phyloP scores from a whole-genome alignment of 2,113 vertebrate species.

The Anthoscopus minutus region DNA sequence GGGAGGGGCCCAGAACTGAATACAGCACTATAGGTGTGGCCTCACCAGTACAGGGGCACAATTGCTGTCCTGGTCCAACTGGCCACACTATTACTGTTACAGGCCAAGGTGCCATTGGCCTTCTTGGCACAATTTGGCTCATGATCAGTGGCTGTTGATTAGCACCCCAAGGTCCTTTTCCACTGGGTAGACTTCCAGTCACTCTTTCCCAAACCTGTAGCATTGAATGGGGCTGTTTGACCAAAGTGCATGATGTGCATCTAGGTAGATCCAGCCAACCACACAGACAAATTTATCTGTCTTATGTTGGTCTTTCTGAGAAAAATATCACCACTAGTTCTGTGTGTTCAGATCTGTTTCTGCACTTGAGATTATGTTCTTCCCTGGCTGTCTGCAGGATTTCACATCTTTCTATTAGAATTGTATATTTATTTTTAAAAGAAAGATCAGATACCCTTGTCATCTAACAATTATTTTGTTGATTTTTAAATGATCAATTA shows the following conservation, averaged over 20 bases:
- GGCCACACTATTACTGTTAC: not conserved
- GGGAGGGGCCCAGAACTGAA: not conserved
- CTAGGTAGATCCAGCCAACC: not conserved
- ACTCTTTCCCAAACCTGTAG: not conserved
- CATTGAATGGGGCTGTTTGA: not conserved
- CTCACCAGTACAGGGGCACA: not conserved
- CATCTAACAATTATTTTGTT: not conserved
- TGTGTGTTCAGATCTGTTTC: not conserved
- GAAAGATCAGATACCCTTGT: not conserved
- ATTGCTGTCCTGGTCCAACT: not conserved
- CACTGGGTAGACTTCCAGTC: not conserved
- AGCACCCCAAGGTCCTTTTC: not conserved
- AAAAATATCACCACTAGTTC: not conserved
- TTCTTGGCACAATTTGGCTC: not conserved
- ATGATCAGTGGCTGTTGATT: not conserved
- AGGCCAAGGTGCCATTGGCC: not conserved
- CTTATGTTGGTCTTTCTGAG: not conserved
- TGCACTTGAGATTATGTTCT: not conserved
- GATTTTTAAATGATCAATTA: not conserved
- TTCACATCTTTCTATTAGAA: not conserved
- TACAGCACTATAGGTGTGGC: accelerated
- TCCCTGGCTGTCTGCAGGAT: not conserved
- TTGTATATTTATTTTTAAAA: not conserved
- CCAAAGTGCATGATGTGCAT: not conserved
- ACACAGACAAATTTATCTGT: not conserved